Base-by-base conservation (phyloP, 2,888 invertebrate genomes). In the Smittia aterrima region DNA sequence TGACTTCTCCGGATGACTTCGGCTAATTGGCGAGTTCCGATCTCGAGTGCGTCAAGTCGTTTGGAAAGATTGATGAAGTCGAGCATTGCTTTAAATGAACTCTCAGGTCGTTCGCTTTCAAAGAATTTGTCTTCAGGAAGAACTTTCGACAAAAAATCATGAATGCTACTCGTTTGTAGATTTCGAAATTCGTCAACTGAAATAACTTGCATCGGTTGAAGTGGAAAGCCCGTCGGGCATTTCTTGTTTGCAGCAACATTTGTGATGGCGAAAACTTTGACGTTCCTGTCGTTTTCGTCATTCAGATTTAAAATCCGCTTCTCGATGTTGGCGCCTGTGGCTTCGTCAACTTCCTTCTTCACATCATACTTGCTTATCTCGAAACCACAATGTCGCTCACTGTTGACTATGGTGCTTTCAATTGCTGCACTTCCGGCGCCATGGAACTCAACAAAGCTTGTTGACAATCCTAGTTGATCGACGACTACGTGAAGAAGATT, bases 21-120 rank as follows among this genome's bases (percentile, higher is more conserved):
- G 2, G 87, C 86, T n/a, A 89, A 80, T 79, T 89, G 89, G 18
- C 83, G 81, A 67, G 90, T 85, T 20, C 86, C 87, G 41, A 83
- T 81, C 78, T 90, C 90, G 3, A 85, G 85, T 0, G 88, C 88
- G 66, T 90, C 89, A 75, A 90, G 79, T 40, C 90, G 84, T 76
- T 90, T 89, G 0, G 86, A 85, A 0, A 90, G 83, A 76, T 86
- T 88, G 47, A 90, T 80, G 18, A 86, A 84, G 76, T 88, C 88
- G 86, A 89, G 89, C 86, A 90, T 87, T 75, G 89, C 89, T 13
- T 86, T 84, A 22, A 87, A 82, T 0, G 86, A 84, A 75, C 80
- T 79, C 0, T 77, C 76, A 13, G 76, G 75, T 64, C 76, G 13
- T n/a, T 47, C 78, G 7, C 27, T 58, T 38, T 71, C 32, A n/a